Conservation (phyloP, 2,888 invertebrate species). For the Ormyrus nitidulus region DNA sequence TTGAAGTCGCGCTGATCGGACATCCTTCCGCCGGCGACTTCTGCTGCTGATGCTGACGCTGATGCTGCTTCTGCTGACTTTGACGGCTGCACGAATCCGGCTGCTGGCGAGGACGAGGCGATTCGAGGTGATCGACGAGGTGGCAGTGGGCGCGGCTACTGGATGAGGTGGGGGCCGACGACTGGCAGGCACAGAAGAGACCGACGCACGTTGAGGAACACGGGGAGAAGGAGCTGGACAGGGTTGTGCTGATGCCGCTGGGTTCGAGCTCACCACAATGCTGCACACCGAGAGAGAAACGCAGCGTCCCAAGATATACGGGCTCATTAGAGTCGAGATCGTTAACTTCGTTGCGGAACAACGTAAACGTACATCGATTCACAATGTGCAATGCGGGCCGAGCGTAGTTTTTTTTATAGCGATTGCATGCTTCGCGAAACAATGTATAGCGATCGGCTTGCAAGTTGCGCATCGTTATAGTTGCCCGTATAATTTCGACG, state of each 20-base stretch:
- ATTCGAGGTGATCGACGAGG: constrained; percentile 1
- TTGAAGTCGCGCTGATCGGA: constrained; percentile 74
- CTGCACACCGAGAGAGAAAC: neutral
- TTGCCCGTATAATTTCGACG: too few species aligned
- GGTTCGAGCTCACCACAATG: constrained; percentile 37
- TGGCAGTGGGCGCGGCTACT: neutral
- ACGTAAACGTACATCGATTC: neutral
- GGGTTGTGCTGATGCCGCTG: neutral
- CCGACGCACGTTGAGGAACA: neutral
- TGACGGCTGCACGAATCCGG: neutral
- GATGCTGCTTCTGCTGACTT: neutral
- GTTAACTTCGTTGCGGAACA: too few species aligned
- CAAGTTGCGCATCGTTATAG: too few species aligned
- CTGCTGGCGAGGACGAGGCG: neutral
- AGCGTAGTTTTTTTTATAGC: too few species aligned
- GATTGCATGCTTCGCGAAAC: too few species aligned
- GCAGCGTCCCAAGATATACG: too few species aligned
- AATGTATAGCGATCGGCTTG: too few species aligned
- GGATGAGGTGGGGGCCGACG: neutral
- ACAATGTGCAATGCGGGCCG: neutral
- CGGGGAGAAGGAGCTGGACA: neutral
- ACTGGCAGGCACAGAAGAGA: neutral
- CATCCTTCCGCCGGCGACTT: constrained; percentile 70
- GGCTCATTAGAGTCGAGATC: too few species aligned
- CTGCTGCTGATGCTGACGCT: constrained; percentile 23